These are phyloP conservation scores for Philaethria dido DNA, from an alignment of 2,888 invertebrate species.

Conservation along the genomic window DNA sequence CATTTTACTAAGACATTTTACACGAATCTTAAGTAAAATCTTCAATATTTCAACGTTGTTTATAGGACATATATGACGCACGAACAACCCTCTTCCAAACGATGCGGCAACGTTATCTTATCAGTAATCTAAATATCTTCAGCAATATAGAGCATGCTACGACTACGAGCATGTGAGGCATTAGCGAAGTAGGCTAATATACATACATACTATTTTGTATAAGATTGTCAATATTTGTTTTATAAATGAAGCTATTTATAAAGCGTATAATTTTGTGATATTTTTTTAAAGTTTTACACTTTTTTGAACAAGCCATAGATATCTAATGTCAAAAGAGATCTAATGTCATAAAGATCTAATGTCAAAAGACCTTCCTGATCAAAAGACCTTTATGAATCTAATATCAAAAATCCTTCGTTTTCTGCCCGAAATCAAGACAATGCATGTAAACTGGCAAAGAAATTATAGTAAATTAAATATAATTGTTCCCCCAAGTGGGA, in stretches of 20 bases:
- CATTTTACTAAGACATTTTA: no score
- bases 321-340: no score
- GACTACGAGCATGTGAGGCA: constrained; percentile 17
- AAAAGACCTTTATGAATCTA: no score
- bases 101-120: constrained; percentile 30
- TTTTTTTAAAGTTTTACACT: not conserved
- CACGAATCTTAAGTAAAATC: not conserved
- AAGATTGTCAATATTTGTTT: not conserved
- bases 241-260: not conserved
- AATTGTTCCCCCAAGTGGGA: no score
- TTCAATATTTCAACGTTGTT: not conserved
- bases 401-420: no score
- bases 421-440: no score
- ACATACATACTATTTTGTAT: not conserved
- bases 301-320: no score
- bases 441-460: no score
- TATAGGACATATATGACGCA: not conserved
- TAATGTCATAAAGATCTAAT: no score
- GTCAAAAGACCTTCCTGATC: no score
- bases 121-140: constrained; percentile 29
- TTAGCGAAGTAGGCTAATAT: constrained; percentile 29
- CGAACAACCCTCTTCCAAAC: constrained; percentile 2
- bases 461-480: no score
- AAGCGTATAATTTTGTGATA: not conserved
- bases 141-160: constrained; percentile 20